phyloP scores from a whole-genome alignment of 1,140 invertebrate genomes.

The Drosophila varians region DNA sequence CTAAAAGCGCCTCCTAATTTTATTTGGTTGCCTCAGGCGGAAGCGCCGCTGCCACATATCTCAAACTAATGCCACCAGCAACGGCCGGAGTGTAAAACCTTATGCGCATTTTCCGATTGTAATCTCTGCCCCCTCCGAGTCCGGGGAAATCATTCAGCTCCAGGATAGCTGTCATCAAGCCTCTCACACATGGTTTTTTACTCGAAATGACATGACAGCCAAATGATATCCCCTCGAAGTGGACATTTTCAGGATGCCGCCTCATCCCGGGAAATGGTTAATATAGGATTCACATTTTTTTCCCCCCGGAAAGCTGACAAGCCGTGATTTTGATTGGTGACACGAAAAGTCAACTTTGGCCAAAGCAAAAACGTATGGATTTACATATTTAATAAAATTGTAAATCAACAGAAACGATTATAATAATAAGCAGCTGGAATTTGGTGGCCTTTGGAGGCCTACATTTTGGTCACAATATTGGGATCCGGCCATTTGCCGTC shows the following conservation, averaged over 20 bases:
- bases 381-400: background rate
- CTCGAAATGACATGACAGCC: constrained; percentile 65
- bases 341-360: background rate
- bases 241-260: constrained; percentile 54
- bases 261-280: constrained; percentile 35
- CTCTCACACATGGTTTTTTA: constrained; percentile 40
- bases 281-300: constrained; percentile 34
- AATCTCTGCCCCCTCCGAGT: constrained; percentile 48
- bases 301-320: constrained; percentile 28
- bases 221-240: constrained; percentile 62
- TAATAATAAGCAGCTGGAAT: background rate
- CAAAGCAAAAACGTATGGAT: background rate
- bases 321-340: constrained; percentile 43
- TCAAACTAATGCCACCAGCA: constrained; percentile 70
- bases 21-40: constrained; percentile 52
- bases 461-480: background rate
- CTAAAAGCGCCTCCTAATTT: constrained; percentile 59
- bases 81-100: constrained; percentile 65
- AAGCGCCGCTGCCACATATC: constrained; percentile 46
- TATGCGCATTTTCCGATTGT: constrained; percentile 77
- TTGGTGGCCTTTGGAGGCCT: background rate
- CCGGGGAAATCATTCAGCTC: constrained; percentile 22
- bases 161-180: constrained; percentile 30
- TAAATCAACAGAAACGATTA: background rate
- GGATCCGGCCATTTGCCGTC: constrained; percentile 11